Evolutionary conservation across 2,113 vertebrate genomes (phyloP).

Genomic region (Rhinolophus ferrumequinum): DNA sequence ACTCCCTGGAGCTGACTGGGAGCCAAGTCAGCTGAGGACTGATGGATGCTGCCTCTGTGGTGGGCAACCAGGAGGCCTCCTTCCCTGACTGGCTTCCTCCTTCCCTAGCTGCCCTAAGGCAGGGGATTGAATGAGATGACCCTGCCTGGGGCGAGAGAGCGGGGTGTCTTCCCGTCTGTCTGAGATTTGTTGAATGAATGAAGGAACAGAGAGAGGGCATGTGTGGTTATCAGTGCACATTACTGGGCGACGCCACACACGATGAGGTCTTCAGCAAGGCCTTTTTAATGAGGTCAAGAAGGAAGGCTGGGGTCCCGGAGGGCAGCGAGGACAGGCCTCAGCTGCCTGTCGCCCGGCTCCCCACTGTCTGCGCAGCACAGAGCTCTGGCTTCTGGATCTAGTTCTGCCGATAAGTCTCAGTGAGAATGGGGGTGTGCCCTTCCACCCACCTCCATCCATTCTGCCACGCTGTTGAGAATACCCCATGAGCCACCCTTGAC

Average conservation of each 20-base stretch:
- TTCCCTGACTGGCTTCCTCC: not conserved
- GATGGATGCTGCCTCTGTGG: not conserved
- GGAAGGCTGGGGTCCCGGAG: not conserved
- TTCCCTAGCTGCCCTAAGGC: not conserved
- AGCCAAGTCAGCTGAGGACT: not conserved
- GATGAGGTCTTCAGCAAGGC: not conserved
- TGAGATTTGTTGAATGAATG: not conserved
- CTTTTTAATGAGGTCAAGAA: not conserved
- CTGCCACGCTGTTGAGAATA: not conserved
- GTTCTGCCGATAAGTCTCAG: not conserved
- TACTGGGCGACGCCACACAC: not conserved
- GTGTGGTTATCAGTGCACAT: rapidly evolving
- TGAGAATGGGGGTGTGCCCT: not conserved
- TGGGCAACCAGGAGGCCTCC: not conserved
- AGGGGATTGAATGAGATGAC: not conserved
- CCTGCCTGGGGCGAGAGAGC: not conserved
- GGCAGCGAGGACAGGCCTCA: not conserved
- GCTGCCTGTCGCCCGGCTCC: no score
- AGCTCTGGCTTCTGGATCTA: not conserved
- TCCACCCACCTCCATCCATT: not conserved
- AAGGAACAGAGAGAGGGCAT: not conserved
- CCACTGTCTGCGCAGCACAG: not conserved
- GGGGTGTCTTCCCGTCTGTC: not conserved
- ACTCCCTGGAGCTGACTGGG: not conserved
- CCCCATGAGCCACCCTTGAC: no score